These are phyloP conservation scores for Brachycybe producta DNA, from an alignment of 2,888 invertebrate genomes.

Conservation along the genomic window DNA sequence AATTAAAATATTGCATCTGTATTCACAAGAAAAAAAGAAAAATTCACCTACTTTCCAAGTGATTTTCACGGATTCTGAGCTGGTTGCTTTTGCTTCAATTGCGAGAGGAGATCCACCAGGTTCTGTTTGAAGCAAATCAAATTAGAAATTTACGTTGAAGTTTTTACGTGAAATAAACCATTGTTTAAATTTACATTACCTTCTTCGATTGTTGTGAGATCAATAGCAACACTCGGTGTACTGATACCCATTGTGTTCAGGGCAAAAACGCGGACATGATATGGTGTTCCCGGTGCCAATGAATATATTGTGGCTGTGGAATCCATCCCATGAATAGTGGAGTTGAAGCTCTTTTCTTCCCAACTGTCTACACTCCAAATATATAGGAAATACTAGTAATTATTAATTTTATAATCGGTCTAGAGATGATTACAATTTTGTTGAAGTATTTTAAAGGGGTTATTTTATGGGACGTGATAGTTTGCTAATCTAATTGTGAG, in stretches of 20 bases:
- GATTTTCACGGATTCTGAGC: slow-evolving; percentile 54
- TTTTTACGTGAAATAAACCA: background rate
- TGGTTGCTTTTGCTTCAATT: slow-evolving; percentile 54
- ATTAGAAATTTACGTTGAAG: slow-evolving; percentile 1
- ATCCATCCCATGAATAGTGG: slow-evolving; percentile 53
- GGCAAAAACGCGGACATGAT: slow-evolving; percentile 66
- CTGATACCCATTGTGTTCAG: slow-evolving; percentile 73
- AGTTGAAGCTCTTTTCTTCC: slow-evolving; percentile 26
- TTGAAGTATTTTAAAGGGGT: no score
- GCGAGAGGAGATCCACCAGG: slow-evolving; percentile 60
- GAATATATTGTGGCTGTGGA: slow-evolving; percentile 53
- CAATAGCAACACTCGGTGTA: slow-evolving; percentile 55
- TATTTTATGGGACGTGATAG: no score
- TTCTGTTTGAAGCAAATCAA: no score
- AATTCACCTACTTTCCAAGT: slow-evolving; percentile 53
- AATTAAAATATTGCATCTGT: no score
- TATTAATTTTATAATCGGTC: no score
- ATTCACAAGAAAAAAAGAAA: no score
- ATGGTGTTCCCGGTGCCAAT: slow-evolving; percentile 64
- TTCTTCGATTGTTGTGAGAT: slow-evolving; percentile 73
- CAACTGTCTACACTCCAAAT: slow-evolving; percentile 20
- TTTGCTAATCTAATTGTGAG: no score
- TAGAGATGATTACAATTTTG: no score
- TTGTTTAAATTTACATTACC: slow-evolving; percentile 47
- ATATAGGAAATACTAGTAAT: no score